Evolutionary conservation across 2,797 vertebrate genomes (phyloP).

Genomic region (Pseudomugil tenellus): DNA sequence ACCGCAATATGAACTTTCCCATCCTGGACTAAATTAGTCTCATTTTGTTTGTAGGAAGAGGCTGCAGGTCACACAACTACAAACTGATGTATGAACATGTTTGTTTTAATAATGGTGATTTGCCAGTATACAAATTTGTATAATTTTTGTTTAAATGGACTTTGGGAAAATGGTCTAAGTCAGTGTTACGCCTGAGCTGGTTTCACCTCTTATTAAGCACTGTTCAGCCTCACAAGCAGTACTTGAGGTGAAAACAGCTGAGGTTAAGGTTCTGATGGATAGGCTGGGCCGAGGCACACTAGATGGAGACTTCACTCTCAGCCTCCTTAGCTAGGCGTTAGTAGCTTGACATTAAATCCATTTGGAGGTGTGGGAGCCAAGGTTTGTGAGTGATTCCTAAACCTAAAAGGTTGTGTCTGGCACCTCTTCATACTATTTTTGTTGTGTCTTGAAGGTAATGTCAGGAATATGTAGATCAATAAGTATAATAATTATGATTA

Average conservation of each 20-base stretch:
- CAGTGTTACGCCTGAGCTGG: too few relatives aligned
- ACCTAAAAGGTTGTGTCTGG: neutral
- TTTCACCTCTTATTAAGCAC: neutral
- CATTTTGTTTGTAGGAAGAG: too few relatives aligned
- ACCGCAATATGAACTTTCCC: too few relatives aligned
- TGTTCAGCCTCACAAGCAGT: neutral
- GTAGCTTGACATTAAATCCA: neutral
- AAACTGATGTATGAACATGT: too few relatives aligned
- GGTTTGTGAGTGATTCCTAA: neutral
- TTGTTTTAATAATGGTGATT: too few relatives aligned
- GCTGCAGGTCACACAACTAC: too few relatives aligned
- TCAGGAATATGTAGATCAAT: too few relatives aligned
- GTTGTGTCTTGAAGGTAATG: neutral
- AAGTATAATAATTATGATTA: too few relatives aligned
- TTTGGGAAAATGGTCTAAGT: too few relatives aligned
- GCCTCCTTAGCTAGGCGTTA: neutral
- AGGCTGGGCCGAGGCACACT: neutral
- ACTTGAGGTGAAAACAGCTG: neutral
- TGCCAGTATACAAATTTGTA: too few relatives aligned
- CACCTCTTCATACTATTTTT: neutral
- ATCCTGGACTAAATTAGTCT: too few relatives aligned
- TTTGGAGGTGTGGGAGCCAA: neutral
- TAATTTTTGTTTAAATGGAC: too few relatives aligned
- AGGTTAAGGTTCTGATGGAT: neutral
- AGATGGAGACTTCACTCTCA: neutral